phyloP scores from a whole-genome alignment of 2,113 vertebrate genomes.

The Galbula dea region DNA sequence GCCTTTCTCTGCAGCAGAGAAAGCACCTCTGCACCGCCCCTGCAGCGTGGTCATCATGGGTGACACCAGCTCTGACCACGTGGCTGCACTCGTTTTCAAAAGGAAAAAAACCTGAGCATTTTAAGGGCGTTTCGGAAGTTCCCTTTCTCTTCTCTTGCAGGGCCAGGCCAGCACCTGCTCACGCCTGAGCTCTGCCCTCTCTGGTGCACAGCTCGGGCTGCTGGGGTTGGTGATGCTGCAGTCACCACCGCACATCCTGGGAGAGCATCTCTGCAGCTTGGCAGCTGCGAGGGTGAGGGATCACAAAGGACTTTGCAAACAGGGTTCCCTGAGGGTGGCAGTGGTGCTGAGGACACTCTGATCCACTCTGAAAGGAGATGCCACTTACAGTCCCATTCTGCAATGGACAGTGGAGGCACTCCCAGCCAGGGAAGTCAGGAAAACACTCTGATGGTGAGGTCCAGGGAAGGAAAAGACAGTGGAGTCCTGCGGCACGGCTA shows the following conservation, averaged over 20 bases:
- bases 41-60: conserved; percentile 23
- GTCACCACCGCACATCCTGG: not conserved
- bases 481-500: not conserved
- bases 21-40: not conserved
- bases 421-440: not conserved
- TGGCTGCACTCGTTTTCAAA: not conserved
- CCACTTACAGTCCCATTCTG: accelerated
- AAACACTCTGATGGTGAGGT: not conserved
- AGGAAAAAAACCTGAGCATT: conserved; percentile 14
- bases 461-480: not conserved
- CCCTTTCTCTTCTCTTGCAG: conserved; percentile 30
- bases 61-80: conserved; percentile 42
- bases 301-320: not conserved
- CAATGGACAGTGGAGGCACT: not conserved
- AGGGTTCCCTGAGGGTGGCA: not conserved
- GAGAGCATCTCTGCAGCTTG: not conserved
- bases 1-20: not conserved
- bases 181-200: accelerated
- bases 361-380: not conserved
- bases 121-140: conserved; percentile 61
- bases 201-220: not conserved
- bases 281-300: not conserved
- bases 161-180: not conserved
- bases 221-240: not conserved
- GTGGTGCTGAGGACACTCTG: accelerated